Evolutionary conservation across 2,888 invertebrate genomes (phyloP).

Genomic region (Rotaria macrura): DNA sequence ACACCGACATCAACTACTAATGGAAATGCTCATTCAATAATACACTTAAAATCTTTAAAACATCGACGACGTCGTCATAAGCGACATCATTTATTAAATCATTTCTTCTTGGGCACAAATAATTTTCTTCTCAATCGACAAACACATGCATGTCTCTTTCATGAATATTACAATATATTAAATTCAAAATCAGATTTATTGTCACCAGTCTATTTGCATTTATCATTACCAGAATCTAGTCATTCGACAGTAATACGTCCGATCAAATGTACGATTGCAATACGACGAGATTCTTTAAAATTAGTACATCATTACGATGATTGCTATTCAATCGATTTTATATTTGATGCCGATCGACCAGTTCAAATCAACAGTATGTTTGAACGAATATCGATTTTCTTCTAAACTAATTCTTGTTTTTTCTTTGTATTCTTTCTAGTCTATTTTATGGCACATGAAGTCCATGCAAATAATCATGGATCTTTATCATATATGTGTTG

Average conservation of each 20-base stretch:
- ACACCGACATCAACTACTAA: not conserved
- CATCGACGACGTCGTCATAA: not conserved
- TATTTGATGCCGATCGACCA: not conserved
- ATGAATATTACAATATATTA: not conserved
- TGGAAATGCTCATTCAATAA: not conserved
- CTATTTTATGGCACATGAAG: not conserved
- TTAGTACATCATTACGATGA: not conserved
- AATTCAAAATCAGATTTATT: not conserved
- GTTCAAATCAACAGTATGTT: not conserved
- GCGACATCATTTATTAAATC: not conserved
- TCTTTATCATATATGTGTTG: conserved; percentile 9
- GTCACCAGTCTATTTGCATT: not conserved
- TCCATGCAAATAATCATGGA: not conserved
- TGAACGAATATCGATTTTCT: not conserved
- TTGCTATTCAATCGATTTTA: not conserved
- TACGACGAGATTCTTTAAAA: not conserved
- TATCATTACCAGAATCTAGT: not conserved
- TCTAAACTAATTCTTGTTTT: not conserved
- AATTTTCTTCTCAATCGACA: not conserved
- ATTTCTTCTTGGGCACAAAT: not conserved
- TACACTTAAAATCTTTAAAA: not conserved
- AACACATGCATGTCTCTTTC: not conserved
- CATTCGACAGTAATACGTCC: not conserved
- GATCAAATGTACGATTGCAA: not conserved
- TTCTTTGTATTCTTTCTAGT: not conserved